phyloP scores from a whole-genome alignment of 2,797 vertebrate species.

The Propithecus deckenii region DNA sequence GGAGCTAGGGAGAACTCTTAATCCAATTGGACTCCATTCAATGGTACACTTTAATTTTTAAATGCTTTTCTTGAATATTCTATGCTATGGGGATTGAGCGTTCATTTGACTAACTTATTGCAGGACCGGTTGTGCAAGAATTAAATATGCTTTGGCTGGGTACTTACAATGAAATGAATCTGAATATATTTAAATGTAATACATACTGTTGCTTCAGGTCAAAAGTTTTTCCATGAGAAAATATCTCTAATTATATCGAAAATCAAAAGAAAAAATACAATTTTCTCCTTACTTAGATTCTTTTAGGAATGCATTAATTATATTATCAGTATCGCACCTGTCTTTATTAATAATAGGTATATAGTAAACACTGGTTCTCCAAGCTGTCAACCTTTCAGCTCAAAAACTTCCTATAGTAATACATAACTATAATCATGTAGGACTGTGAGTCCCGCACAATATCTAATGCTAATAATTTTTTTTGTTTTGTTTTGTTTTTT shows the following conservation, averaged over 20 bases:
- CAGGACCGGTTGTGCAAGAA: conserved; percentile 38
- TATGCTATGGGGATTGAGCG: neutral
- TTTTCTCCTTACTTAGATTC: neutral
- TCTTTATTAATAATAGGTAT: neutral
- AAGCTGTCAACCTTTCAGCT: neutral
- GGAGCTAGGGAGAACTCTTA: neutral
- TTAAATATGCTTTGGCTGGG: neutral
- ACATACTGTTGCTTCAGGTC: conserved; percentile 33
- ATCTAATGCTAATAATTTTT: neutral
- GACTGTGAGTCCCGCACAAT: neutral
- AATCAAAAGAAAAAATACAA: neutral
- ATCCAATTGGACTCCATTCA: conserved; percentile 3
- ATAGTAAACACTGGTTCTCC: neutral
- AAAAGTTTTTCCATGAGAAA: conserved; percentile 52
- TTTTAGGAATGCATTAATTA: neutral
- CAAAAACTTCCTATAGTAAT: neutral
- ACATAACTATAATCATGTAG: neutral
- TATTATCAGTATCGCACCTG: neutral
- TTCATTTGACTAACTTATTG: conserved; percentile 10
- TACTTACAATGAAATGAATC: conserved; percentile 20
- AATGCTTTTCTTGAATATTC: conserved; percentile 24
- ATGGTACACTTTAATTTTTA: conserved; percentile 47
- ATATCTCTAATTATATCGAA: neutral
- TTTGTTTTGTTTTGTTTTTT: no score
- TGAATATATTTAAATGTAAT: conserved; percentile 43